Conservation (phyloP, 2,113 vertebrate genomes). For the Phainopepla nitens region DNA sequence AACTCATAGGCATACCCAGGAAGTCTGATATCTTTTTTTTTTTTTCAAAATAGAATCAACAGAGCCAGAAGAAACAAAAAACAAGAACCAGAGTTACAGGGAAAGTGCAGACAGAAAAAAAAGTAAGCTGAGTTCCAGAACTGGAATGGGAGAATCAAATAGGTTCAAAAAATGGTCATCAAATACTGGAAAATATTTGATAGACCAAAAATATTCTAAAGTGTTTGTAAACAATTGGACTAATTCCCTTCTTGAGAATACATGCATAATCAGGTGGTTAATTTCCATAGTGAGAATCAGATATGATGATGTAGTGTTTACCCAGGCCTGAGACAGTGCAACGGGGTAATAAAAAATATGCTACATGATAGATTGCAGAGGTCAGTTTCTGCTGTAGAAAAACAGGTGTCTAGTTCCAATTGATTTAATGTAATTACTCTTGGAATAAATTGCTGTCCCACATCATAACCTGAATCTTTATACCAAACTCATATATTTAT, state of each 20-base stretch:
- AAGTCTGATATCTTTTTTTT: slow-evolving; percentile 17
- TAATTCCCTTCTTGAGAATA: neutral
- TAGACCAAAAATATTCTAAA: neutral
- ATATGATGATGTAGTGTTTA: neutral
- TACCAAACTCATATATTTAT: neutral
- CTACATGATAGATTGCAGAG: neutral
- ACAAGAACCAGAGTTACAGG: neutral
- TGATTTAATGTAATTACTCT: neutral
- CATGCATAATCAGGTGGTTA: neutral
- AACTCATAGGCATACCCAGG: neutral
- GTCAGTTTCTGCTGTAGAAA: neutral
- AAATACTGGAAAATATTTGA: neutral
- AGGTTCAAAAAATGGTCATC: neutral
- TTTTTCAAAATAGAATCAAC: slow-evolving; percentile 29
- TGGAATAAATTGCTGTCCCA: neutral
- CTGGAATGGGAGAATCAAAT: neutral
- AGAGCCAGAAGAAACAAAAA: slow-evolving; percentile 27
- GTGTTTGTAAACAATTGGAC: neutral
- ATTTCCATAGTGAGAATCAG: neutral
- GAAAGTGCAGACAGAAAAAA: neutral
- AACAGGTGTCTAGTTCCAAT: neutral
- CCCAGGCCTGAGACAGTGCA: neutral
- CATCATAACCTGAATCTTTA: neutral
- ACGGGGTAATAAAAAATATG: neutral
- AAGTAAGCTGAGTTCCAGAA: neutral